Conservation (phyloP, 23 tunicate genomes). For the Styela clava region DNA sequence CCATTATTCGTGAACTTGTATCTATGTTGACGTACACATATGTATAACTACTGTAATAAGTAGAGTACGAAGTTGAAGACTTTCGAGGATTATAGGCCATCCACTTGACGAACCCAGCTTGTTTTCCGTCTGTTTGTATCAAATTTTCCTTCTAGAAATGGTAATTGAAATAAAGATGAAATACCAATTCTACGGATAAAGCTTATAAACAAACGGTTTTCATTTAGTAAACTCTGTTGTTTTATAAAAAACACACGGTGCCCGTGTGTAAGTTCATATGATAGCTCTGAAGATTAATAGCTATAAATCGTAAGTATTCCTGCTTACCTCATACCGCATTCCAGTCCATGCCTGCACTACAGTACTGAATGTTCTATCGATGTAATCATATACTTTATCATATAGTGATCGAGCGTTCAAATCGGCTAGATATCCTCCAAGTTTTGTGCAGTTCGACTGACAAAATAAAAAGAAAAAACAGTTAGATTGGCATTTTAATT, state of each 20-base stretch:
- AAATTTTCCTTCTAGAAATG: background rate
- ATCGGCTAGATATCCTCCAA: constrained; percentile 20
- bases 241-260: too few relatives aligned
- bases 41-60: background rate
- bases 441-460: constrained; percentile 16
- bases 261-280: too few relatives aligned
- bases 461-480: background rate
- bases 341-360: constrained; percentile 31
- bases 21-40: background rate
- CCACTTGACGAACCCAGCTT: background rate
- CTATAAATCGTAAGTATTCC: too few relatives aligned
- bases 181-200: too few relatives aligned
- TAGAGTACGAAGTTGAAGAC: background rate
- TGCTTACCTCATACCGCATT: constrained; percentile 23
- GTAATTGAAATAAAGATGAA: background rate
- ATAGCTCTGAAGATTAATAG: too few relatives aligned
- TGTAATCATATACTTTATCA: constrained; percentile 4
- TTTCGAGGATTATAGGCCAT: constrained; percentile 13
- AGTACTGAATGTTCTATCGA: constrained; percentile 9
- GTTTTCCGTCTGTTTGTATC: background rate
- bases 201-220: too few relatives aligned
- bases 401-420: constrained; percentile 10
- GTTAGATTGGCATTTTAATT: too few relatives aligned
- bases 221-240: too few relatives aligned
- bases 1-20: background rate